Percentiles rank a stretch among this genome's conserved stretches.
These are phyloP conservation scores for Rhinoderma darwinii DNA, from an alignment of 2,113 vertebrate genomes.

Conservation along the genomic window DNA sequence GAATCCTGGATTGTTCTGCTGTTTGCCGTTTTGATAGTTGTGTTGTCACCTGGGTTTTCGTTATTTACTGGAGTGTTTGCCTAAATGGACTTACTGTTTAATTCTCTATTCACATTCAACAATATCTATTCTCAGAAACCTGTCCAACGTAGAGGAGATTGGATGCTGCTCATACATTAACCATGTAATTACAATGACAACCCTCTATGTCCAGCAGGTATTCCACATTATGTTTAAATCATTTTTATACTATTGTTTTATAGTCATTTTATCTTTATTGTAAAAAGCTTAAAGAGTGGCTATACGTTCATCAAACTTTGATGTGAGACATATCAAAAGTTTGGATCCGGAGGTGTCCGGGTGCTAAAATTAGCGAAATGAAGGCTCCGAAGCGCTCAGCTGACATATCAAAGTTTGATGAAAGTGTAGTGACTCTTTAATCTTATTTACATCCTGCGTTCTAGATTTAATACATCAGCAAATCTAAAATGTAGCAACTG, in stretches of 20 bases:
- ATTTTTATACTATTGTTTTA: not conserved
- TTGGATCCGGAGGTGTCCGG: too few relatives aligned
- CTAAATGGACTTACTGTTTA: not conserved
- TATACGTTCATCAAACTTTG: too few relatives aligned
- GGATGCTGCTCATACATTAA: conserved; percentile 97
- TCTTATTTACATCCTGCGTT: too few relatives aligned
- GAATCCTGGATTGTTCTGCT: too few relatives aligned
- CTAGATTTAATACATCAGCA: too few relatives aligned
- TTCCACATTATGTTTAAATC: not conserved
- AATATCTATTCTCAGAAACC: conserved; percentile 79
- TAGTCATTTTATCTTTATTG: not conserved
- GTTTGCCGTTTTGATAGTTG: not conserved
- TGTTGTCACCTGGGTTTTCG: not conserved
- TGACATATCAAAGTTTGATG: too few relatives aligned
- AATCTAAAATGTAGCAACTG: too few relatives aligned
- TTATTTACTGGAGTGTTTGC: not conserved
- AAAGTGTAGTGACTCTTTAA: too few relatives aligned
- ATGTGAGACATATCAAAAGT: too few relatives aligned
- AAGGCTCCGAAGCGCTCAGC: too few relatives aligned
- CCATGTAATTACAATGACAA: conserved; percentile 97
- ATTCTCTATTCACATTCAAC: not conserved
- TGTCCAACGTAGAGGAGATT: conserved; percentile 97
- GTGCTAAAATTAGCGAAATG: too few relatives aligned
- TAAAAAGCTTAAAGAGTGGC: too few relatives aligned
- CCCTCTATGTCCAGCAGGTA: conserved; percentile 97